Conservation (phyloP, 2,888 invertebrate species). For the Cacoxenus indagator region DNA sequence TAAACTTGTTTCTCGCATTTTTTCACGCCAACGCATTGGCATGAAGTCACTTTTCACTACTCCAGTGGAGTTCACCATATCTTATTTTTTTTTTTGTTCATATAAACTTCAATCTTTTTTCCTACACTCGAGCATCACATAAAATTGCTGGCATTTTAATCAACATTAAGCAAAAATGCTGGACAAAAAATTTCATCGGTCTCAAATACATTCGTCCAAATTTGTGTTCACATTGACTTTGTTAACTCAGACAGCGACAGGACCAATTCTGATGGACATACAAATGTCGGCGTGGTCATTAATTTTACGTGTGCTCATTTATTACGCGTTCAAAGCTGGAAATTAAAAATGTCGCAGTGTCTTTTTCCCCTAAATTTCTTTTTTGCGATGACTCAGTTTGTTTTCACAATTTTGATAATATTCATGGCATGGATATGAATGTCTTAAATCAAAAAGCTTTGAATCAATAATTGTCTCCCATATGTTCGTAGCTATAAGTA, state of each 20-base stretch:
- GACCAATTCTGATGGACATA: conserved; percentile 40
- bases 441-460: no score
- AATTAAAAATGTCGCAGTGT: background rate
- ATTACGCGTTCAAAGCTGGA: conserved; percentile 34
- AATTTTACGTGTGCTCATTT: conserved; percentile 60
- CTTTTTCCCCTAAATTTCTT: no score
- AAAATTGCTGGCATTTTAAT: conserved; percentile 60
- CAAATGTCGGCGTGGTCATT: conserved; percentile 44
- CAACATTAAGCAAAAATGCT: conserved; percentile 62
- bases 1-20: conserved; percentile 52
- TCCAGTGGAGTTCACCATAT: conserved; percentile 33
- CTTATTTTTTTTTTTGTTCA: no score
- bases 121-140: conserved; percentile 1
- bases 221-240: background rate
- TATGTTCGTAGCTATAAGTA: no score
- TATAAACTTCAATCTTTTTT: background rate
- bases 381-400: no score
- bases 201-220: background rate
- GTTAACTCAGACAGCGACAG: conserved; percentile 3
- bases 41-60: background rate
- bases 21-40: conserved; percentile 48
- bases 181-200: conserved; percentile 52
- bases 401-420: no score
- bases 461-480: no score
- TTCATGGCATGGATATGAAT: no score